phyloP scores from a whole-genome alignment of 2,888 invertebrate species.

The Rutpela maculata region DNA sequence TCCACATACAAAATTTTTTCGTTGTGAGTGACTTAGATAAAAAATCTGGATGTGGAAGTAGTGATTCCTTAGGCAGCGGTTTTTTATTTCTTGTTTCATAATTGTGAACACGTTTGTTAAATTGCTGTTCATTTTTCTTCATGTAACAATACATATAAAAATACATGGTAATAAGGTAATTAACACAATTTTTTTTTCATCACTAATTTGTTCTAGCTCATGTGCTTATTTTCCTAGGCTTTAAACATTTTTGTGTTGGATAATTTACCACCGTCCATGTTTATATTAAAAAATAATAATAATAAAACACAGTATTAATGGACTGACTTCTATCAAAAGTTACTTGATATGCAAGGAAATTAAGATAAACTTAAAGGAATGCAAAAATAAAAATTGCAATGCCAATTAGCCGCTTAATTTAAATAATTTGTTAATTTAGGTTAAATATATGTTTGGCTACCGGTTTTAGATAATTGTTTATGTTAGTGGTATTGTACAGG shows the following conservation, averaged over 20 bases:
- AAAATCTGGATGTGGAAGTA: no score
- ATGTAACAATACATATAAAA: no score
- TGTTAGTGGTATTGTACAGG: slow-evolving; percentile 26
- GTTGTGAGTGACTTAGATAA: no score
- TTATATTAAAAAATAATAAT: slow-evolving; percentile 23
- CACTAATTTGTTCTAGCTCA: no score
- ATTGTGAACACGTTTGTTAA: no score
- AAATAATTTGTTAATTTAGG: slow-evolving; percentile 61
- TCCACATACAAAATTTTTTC: no score
- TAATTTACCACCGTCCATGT: neutral
- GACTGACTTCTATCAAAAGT: slow-evolving; percentile 52
- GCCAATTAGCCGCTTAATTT: slow-evolving; percentile 61
- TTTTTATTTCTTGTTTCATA: no score
- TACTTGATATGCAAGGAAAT: slow-evolving; percentile 55
- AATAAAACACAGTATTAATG: slow-evolving; percentile 49
- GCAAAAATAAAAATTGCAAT: slow-evolving; percentile 44
- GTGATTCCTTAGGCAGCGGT: no score
- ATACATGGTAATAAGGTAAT: no score
- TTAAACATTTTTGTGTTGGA: neutral
- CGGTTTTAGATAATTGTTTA: slow-evolving; percentile 54
- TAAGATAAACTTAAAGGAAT: slow-evolving; percentile 53
- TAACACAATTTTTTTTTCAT: no score
- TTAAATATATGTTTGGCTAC: slow-evolving; percentile 58
- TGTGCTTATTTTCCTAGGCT: no score
- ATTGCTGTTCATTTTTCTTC: no score